Evolutionary conservation across 2,797 vertebrate genomes (phyloP).

Genomic region (Sebastes matsubarae): DNA sequence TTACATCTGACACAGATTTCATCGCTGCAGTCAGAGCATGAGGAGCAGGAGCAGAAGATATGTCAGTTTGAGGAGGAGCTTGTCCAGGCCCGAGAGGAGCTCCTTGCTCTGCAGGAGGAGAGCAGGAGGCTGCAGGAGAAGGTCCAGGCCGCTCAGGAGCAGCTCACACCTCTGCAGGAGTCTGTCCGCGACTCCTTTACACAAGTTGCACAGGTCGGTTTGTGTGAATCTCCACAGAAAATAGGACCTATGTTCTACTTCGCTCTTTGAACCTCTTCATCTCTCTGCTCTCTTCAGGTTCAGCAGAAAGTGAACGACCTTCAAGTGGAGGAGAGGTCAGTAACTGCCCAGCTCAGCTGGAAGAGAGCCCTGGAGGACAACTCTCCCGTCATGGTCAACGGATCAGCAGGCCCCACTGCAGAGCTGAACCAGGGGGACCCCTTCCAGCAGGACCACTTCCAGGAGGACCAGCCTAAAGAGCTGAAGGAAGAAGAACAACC

Average conservation of each 20-base stretch:
- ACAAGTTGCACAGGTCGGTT: conserved; percentile 89
- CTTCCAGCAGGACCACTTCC: conserved; percentile 63
- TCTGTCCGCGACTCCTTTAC: conserved; percentile 91
- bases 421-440: conserved; percentile 63
- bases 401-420: conserved; percentile 68
- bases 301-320: conserved; percentile 90
- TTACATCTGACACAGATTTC: conserved; percentile 83
- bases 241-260: not conserved
- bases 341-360: conserved; percentile 88
- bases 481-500: conserved; percentile 65
- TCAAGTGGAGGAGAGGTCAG: conserved; percentile 87
- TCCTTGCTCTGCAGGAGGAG: conserved; percentile 92
- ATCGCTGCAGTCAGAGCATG: conserved; percentile 90
- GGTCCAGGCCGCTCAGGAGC: conserved; percentile 89
- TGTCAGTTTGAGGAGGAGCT: conserved; percentile 92
- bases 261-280: not conserved
- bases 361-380: conserved; percentile 85
- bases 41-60: conserved; percentile 93
- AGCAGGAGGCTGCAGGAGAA: conserved; percentile 90
- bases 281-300: conserved; percentile 75
- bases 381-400: conserved; percentile 91
- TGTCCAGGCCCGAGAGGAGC: conserved; percentile 90
- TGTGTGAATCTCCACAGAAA: not conserved
- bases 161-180: conserved; percentile 91
- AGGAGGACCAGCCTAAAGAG: conserved; percentile 68